Percentiles rank a stretch among this genome's conserved stretches.
phyloP scores from a whole-genome alignment of 1,140 invertebrate genomes.

The Apis dorsata region DNA sequence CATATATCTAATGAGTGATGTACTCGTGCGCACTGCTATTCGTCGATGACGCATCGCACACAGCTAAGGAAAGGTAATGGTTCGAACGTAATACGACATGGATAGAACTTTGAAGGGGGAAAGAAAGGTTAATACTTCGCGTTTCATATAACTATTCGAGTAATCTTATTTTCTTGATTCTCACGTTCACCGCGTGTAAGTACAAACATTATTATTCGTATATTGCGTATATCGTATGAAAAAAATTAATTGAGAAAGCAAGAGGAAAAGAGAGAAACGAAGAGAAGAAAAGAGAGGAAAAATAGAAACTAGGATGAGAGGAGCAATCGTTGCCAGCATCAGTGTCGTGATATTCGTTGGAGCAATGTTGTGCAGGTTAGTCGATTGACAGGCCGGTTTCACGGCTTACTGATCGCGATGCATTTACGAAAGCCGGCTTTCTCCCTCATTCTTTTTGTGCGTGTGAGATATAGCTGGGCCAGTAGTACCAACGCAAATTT shows the following conservation, averaged over 20 bases:
- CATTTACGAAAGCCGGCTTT: neutral
- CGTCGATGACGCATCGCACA: neutral
- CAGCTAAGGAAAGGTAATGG: neutral
- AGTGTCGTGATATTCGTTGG: neutral
- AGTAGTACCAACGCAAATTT: neutral
- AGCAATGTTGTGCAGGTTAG: slow-evolving; percentile 33
- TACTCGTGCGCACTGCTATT: too few species aligned
- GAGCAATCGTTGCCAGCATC: neutral
- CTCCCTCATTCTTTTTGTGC: neutral
- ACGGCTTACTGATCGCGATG: too few species aligned
- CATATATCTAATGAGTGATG: too few species aligned
- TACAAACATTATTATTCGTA: too few species aligned
- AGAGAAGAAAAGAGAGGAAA: neutral
- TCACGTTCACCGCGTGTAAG: too few species aligned
- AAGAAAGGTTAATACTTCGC: neutral
- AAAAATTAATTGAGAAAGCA: neutral
- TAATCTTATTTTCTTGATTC: neutral
- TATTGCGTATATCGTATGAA: neutral
- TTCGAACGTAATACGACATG: neutral
- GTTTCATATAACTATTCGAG: neutral
- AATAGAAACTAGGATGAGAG: neutral
- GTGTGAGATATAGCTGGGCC: neutral
- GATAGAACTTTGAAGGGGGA: slow-evolving; percentile 1
- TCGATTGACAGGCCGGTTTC: neutral
- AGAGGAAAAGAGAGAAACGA: neutral